Base-by-base conservation (phyloP, 1,140 invertebrate genomes). In the Helicoverpa zea region DNA sequence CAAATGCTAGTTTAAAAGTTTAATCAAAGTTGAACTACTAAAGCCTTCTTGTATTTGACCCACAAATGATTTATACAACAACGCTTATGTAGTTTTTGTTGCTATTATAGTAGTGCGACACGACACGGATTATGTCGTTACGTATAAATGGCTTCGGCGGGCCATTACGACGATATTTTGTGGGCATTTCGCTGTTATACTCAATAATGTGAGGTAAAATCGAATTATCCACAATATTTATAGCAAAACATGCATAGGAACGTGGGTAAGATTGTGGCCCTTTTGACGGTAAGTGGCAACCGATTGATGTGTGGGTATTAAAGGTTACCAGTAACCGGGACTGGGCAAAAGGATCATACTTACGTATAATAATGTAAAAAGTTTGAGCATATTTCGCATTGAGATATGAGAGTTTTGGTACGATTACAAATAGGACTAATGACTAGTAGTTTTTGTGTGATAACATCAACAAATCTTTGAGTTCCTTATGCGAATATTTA, bases 121-220 rank as follows among this genome's bases (percentile, higher is more conserved):
- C 76, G 76, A 49, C 76, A 79, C 35, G 76, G 76, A 79, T 79
- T 79, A 79, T 59, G 51, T 79, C 76, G 76, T 78, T 78, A 78
- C 51, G 64, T 68, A 78, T 58, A 78, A 78, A 78, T 78, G 63
- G 35, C 63, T 63, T 18, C 14, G 56, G 63, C 51, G 51, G 18
- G 35, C 63, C 63, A 78, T 78, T 78, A 68, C 51, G 35, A 9
- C 76, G 59, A 66, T 78, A 78, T 78, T 68, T 76, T 76, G 74
- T 11, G 63, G 35, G 2, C 51, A 78, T 78, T 78, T 47, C 29
- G 52, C 61, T 58, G 75, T 66, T 78, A 52, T 68, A 78, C 13
- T 78, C 49, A 58, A 78, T 78, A 78, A 78, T 49, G 76, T 7
- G 30, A 18, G 64, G 52, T 78, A 78, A 78, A 78, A 78, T 54